Evolutionary conservation across 2,113 vertebrate genomes (phyloP).

Genomic region (Eclectus roratus): DNA sequence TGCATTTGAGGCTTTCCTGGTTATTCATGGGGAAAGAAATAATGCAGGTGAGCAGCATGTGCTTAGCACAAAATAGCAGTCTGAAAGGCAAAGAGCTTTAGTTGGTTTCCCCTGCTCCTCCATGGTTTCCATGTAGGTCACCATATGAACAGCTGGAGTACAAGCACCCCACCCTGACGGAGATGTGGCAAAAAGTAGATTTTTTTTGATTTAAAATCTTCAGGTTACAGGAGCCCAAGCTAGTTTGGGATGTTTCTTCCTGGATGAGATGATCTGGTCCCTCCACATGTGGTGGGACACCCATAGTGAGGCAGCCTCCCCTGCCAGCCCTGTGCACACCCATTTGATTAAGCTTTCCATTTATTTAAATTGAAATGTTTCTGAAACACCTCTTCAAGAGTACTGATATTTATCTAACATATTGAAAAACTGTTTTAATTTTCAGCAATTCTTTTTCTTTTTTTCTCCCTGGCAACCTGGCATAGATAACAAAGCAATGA

Average conservation of each 20-base stretch:
- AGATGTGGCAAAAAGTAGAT: neutral
- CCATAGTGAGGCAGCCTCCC: neutral
- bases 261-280: rapidly evolving
- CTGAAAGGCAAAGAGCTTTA: neutral
- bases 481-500: slow-evolving; percentile 34
- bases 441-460: neutral
- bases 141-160: rapidly evolving
- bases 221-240: neutral
- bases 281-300: neutral
- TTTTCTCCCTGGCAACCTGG: neutral
- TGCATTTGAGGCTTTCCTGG: neutral
- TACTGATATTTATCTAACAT: slow-evolving; percentile 38
- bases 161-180: rapidly evolving
- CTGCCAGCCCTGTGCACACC: neutral
- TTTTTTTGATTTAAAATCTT: neutral
- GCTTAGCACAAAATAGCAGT: neutral
- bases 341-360: neutral
- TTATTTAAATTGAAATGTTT: neutral
- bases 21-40: neutral
- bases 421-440: slow-evolving; percentile 53
- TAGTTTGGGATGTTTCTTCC: neutral
- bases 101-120: neutral
- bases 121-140: rapidly evolving
- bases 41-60: neutral
- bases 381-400: neutral